Base-by-base conservation (phyloP, 1,140 invertebrate genomes). In the Coelopa frigida region DNA sequence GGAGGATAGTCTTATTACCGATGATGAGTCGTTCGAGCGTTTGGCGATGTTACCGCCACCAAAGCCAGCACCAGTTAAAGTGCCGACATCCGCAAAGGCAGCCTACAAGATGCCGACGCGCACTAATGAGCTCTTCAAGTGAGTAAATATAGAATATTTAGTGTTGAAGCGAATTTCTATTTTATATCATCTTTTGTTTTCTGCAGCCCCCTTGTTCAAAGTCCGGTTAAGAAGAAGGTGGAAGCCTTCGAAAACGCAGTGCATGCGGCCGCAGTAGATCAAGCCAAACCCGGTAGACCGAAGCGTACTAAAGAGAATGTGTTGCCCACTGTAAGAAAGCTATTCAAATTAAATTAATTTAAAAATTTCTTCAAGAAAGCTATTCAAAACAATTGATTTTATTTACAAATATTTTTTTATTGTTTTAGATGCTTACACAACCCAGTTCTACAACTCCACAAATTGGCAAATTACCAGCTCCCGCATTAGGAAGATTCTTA, bases 201-300 rank as follows among this genome's bases (percentile, higher is more conserved):
- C 5, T 74, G 72, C 31, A 80, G 77, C 70, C 77, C 78, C 4
- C 77, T 75, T 43, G 61, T 72, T 3, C 76, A 75, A 40, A 77
- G 78, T 48, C 78, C 78, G 0, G 73, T 80, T 17, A 80, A 79
- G 50, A 76, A 78, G 55, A 72, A 75, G 17, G 77, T 81, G 0
- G 73, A 79, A 50, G 79, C 78, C 2, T 81, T 80, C 50, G 78
- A 80, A 49, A 76, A 78, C 52, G 63, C 53, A 2, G 60, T 57
- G 12, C 55, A 50, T 5, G 62, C 59, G 14, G 56, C 61, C 2
- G 42, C 42, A 18, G 31, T 18, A 20, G 41, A 27, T 43, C 38
- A 44, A 31, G 32, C 26, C 5, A 36, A 24, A 23, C 32, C 17
- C 15, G 33, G 36, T 36, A 31, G 46, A 14, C 29, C 45, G 29